Conservation (phyloP, 2,888 invertebrate species). For the Eristalinus aeneus region DNA sequence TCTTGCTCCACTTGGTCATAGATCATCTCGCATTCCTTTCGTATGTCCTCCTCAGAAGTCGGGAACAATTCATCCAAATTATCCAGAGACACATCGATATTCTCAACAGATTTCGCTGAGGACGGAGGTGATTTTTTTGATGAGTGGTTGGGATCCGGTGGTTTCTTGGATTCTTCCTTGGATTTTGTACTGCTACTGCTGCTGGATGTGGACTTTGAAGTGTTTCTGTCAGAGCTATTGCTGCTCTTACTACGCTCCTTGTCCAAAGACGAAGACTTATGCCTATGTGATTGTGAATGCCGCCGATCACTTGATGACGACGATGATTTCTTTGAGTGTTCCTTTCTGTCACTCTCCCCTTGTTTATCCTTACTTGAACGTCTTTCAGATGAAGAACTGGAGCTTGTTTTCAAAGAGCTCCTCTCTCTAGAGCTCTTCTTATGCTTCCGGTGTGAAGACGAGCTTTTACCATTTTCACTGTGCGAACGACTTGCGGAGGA, state of each 20-base stretch:
- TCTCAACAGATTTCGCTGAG: slow-evolving; percentile 73
- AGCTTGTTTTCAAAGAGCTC: not conserved
- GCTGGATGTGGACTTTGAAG: not conserved
- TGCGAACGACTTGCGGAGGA: slow-evolving; percentile 10
- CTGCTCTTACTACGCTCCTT: slow-evolving; percentile 51
- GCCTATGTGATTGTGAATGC: slow-evolving; percentile 65
- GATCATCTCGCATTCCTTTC: slow-evolving; percentile 92
- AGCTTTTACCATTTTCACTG: slow-evolving; percentile 34
- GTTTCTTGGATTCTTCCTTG: slow-evolving; percentile 8
- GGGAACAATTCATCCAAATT: slow-evolving; percentile 76
- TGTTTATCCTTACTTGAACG: slow-evolving; percentile 44
- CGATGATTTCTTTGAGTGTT: slow-evolving; percentile 34
- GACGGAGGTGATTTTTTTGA: slow-evolving; percentile 41
- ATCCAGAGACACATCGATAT: slow-evolving; percentile 79
- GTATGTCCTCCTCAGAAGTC: slow-evolving; percentile 86
- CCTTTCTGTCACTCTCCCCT: slow-evolving; percentile 12
- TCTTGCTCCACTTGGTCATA: slow-evolving; percentile 88
- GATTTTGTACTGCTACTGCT: slow-evolving; percentile 22
- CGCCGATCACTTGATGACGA: slow-evolving; percentile 39
- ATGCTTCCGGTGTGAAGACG: slow-evolving; percentile 50
- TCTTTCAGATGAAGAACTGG: slow-evolving; percentile 22
- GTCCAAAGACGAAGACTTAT: slow-evolving; percentile 54
- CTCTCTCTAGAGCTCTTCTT: slow-evolving; percentile 50
- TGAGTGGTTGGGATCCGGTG: not conserved
- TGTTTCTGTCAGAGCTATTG: slow-evolving; percentile 64